Conservation (phyloP, 2,113 vertebrate species). For the Edolisoma coerulescens region DNA sequence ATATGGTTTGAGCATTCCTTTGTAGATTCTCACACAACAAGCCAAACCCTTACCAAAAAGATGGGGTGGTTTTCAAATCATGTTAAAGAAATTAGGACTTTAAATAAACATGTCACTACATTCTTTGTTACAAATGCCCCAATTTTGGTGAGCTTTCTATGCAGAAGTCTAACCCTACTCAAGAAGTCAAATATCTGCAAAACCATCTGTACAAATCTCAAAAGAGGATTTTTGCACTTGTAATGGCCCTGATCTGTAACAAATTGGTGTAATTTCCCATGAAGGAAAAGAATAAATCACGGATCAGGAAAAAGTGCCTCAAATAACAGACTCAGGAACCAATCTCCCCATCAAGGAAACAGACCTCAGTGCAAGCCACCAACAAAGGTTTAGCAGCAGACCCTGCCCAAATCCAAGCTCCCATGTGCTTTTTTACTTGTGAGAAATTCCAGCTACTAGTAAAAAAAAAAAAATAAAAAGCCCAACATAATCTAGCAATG, state of each 20-base stretch:
- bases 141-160: not conserved
- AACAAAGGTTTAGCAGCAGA: not conserved
- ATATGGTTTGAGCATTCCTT: not conserved
- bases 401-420: not conserved
- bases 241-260: not conserved
- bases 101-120: not conserved
- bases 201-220: not conserved
- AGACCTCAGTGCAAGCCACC: not conserved
- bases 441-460: not conserved
- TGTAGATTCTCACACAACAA: not conserved
- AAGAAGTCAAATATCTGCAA: not conserved
- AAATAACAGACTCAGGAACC: not conserved
- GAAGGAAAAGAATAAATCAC: not conserved
- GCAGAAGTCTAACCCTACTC: not conserved
- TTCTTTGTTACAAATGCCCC: not conserved
- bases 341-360: not conserved
- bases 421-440: not conserved
- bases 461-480: not conserved
- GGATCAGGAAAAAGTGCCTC: not conserved
- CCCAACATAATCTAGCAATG: not conserved
- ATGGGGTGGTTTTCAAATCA: not conserved
- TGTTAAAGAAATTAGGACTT: not conserved
- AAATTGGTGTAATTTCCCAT: not conserved
- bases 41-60: not conserved
- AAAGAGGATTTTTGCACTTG: not conserved